phyloP scores from a whole-genome alignment of 35 echinoderm and acorn worm species.

The Hemicentrotus pulcherrimus region DNA sequence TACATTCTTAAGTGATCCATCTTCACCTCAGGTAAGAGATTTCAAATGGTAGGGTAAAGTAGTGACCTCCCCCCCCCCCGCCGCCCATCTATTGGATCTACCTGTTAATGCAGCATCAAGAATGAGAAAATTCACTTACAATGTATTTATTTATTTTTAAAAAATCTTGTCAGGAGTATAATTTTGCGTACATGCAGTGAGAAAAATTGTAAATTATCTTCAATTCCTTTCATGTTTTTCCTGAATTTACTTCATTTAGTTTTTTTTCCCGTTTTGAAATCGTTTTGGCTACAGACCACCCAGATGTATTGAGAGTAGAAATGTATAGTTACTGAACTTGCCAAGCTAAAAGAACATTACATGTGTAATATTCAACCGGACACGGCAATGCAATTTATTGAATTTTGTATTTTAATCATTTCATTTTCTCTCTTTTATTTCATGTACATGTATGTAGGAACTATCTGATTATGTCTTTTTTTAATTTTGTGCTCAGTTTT shows the following conservation, averaged over 20 bases:
- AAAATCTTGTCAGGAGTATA: no score
- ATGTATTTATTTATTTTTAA: no score
- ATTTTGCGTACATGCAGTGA: no score
- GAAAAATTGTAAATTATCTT: no score
- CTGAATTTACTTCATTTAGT: background rate
- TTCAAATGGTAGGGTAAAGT: no score
- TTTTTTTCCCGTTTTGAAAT: background rate
- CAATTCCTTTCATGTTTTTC: background rate
- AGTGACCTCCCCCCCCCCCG: no score
- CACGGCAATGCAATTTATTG: background rate
- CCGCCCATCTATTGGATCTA: no score
- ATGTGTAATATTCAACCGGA: background rate
- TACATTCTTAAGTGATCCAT: slow-evolving; percentile 14
- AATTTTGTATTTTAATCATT: background rate
- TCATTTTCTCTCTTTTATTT: no score
- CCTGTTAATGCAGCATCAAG: no score
- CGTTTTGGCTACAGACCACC: background rate
- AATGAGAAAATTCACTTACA: no score
- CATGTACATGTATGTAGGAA: no score
- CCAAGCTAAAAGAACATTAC: background rate
- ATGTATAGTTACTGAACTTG: background rate
- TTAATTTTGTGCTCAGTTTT: slow-evolving; percentile 27
- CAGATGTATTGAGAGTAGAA: background rate
- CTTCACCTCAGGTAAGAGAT: slow-evolving; percentile 40
- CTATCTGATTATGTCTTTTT: background rate